phyloP scores from a whole-genome alignment of 2,888 invertebrate genomes.

The Drosophila monieri region DNA sequence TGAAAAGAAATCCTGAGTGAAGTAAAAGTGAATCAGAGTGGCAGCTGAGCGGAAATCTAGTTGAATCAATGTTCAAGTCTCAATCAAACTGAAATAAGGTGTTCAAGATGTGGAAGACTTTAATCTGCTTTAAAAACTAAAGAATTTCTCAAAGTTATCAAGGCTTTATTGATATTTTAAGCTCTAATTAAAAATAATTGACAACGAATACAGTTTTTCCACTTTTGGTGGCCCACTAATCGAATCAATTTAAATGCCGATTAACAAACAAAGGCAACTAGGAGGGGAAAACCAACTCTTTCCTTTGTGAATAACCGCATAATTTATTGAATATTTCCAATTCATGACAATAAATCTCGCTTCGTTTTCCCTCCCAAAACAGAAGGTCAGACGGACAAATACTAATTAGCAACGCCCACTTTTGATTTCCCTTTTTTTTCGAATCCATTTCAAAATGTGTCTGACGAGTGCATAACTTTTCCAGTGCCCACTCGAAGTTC shows the following conservation, averaged over 20 bases:
- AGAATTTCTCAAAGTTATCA: background rate
- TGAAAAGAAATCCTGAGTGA: conserved; percentile 9
- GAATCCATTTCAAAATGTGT: conserved; percentile 29
- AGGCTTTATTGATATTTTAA: background rate
- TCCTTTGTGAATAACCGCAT: conserved; percentile 2
- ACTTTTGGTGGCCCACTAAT: conserved; percentile 2
- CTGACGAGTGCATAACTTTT: conserved; percentile 30
- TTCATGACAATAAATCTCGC: conserved; percentile 37
- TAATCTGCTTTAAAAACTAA: background rate
- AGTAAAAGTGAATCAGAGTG: conserved; percentile 36
- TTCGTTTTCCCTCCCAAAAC: conserved; percentile 2
- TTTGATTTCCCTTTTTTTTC: conserved; percentile 25
- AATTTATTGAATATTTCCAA: conserved; percentile 25
- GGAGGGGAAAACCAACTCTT: background rate
- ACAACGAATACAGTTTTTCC: conserved; percentile 2
- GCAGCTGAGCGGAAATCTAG: conserved; percentile 31
- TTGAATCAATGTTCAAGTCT: conserved; percentile 35
- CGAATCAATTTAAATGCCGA: conserved; percentile 63
- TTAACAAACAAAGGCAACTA: conserved; percentile 48
- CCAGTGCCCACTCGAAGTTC: conserved; percentile 34
- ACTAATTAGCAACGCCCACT: conserved; percentile 68
- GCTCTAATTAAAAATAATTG: no score
- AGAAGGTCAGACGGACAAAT: conserved; percentile 57
- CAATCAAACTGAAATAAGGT: conserved; percentile 25
- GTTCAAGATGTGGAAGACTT: background rate